Evolutionary conservation across 2,113 vertebrate species (phyloP).

Genomic region (Mugil cephalus): DNA sequence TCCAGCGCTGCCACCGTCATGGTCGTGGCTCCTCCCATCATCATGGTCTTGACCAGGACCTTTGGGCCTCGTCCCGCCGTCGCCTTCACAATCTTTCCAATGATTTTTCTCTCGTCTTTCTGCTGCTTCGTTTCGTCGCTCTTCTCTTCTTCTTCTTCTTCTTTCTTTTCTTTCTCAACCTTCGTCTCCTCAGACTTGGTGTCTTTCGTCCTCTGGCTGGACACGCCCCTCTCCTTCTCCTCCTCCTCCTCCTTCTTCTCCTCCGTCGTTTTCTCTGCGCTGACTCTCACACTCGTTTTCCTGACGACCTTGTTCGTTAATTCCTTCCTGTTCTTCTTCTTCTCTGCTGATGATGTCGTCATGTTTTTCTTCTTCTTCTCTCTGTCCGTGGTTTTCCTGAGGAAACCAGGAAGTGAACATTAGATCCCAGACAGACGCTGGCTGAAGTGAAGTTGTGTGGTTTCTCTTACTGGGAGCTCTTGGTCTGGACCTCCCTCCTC

Average conservation of each 20-base stretch:
- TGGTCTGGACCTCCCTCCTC: conserved; percentile 44
- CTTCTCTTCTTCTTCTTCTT: not conserved
- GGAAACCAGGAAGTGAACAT: not conserved
- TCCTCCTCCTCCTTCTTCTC: not conserved
- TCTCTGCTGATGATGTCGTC: not conserved
- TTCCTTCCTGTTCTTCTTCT: not conserved
- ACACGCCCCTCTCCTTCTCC: not conserved
- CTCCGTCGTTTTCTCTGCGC: too few species aligned
- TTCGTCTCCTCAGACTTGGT: not conserved
- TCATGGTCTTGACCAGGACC: conserved; percentile 73
- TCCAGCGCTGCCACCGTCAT: rapidly evolving
- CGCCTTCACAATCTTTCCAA: conserved; percentile 75
- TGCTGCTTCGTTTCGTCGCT: conserved; percentile 14
- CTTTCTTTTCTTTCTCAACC: conserved; percentile 6
- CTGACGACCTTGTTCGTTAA: not conserved
- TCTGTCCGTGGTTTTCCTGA: conserved; percentile 3
- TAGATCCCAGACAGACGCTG: too few species aligned
- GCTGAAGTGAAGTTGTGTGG: not conserved
- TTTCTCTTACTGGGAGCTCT: conserved; percentile 30
- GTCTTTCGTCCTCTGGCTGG: not conserved
- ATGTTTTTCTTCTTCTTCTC: not conserved
- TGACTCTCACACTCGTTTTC: too few species aligned
- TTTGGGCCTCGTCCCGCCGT: conserved; percentile 30
- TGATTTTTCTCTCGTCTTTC: conserved; percentile 65
- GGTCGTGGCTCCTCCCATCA: conserved; percentile 68